Evolutionary conservation across 2,797 vertebrate species (phyloP).

Genomic region (Alectoris magna): DNA sequence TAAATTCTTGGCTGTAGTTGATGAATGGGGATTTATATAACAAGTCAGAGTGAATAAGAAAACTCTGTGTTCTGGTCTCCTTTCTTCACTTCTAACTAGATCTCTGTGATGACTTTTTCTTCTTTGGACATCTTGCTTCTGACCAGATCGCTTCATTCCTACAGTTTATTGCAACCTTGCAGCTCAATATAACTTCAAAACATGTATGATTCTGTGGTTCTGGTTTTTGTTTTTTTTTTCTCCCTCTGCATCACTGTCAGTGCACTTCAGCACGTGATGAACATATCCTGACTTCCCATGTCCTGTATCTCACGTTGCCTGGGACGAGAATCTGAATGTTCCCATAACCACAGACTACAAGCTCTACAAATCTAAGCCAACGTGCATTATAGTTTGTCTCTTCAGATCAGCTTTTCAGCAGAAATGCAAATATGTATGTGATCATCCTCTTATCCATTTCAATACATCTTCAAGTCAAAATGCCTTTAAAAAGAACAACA

Average conservation of each 20-base stretch:
- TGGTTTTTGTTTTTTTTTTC: background rate
- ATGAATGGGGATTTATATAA: background rate
- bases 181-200: background rate
- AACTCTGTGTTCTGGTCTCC: background rate
- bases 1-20: background rate
- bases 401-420: background rate
- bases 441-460: background rate
- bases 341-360: background rate
- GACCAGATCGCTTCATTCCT: background rate
- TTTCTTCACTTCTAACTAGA: rapidly evolving
- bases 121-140: background rate
- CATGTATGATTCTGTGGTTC: too few species aligned
- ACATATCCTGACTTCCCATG: background rate
- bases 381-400: background rate
- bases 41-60: background rate
- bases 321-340: background rate
- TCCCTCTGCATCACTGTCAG: background rate
- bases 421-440: background rate
- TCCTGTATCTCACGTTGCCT: background rate
- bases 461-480: background rate
- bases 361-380: background rate
- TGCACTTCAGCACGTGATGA: background rate
- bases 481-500: background rate
- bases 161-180: background rate
- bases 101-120: background rate